phyloP scores from a whole-genome alignment of 1,140 invertebrate species.

The Drosophila rhopaloa region DNA sequence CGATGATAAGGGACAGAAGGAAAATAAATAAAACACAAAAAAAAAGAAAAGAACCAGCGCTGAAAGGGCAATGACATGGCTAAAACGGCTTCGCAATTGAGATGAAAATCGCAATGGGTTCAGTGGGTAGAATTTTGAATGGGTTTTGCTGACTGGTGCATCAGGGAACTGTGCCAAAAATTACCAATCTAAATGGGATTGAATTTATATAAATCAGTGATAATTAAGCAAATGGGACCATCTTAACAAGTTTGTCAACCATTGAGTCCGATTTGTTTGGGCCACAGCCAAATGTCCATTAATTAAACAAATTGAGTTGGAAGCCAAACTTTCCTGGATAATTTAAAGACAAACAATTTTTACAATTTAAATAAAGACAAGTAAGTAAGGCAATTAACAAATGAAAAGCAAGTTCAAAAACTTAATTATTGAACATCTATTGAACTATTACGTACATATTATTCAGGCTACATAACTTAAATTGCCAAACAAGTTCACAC shows the following conservation, averaged over 20 bases:
- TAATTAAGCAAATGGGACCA: not conserved
- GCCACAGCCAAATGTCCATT: not conserved
- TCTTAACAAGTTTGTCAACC: not conserved
- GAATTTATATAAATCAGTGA: not conserved
- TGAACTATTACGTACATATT: not conserved
- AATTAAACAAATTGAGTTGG: not conserved
- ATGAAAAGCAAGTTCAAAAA: constrained; percentile 2
- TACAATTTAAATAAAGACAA: not conserved
- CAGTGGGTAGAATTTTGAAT: constrained; percentile 3
- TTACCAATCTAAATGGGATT: not conserved
- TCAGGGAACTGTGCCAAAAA: constrained; percentile 10
- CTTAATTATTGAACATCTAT: not conserved
- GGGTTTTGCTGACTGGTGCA: constrained; percentile 7
- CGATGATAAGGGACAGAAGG: constrained; percentile 57
- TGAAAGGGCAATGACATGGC: constrained; percentile 49
- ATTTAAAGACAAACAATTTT: not conserved
- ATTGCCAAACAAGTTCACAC: constrained; percentile 46
- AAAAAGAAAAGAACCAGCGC: constrained; percentile 10
- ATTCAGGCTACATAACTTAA: not conserved
- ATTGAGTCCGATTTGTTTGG: not conserved
- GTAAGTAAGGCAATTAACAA: not conserved
- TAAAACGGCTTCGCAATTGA: constrained; percentile 12
- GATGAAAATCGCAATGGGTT: constrained; percentile 8
- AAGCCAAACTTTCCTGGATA: not conserved
- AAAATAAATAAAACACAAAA: constrained; percentile 16